phyloP scores from a whole-genome alignment of 2,797 vertebrate species.

The Sebastes goodei region DNA sequence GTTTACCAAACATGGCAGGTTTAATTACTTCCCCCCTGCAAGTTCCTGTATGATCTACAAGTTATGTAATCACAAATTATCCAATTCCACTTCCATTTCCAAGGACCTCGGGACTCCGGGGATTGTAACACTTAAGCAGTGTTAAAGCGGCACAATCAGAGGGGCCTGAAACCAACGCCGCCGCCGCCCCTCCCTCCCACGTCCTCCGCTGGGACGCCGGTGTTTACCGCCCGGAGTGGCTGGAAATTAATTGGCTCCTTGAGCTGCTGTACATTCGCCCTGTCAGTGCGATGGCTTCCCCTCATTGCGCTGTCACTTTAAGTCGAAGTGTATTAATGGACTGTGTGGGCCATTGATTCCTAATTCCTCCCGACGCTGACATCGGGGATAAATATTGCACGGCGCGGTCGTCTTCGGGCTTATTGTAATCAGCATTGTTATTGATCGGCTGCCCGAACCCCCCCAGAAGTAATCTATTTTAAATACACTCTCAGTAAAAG shows the following conservation, averaged over 20 bases:
- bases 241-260: constrained; percentile 78
- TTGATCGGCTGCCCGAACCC: constrained; percentile 86
- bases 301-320: constrained; percentile 79
- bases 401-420: constrained; percentile 84
- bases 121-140: constrained; percentile 20
- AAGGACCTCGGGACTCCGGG: not conserved
- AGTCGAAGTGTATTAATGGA: constrained; percentile 90
- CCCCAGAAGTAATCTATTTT: constrained; percentile 91
- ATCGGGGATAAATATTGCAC: constrained; percentile 86
- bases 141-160: constrained; percentile 41
- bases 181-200: constrained; percentile 5
- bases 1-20: constrained; percentile 12
- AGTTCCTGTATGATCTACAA: not conserved
- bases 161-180: constrained; percentile 22
- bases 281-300: constrained; percentile 56
- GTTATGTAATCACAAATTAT: constrained; percentile 36
- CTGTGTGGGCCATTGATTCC: constrained; percentile 93
- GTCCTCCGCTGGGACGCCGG: constrained; percentile 36
- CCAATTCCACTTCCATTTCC: constrained; percentile 6
- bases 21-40: constrained; percentile 11
- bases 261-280: constrained; percentile 59
- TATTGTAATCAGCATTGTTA: constrained; percentile 90
- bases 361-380: constrained; percentile 88
- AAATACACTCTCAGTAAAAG: constrained; percentile 83
- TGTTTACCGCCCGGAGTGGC: constrained; percentile 66